A percentile compares a stretch with the other conserved stretches of the same genome.
These are phyloP conservation scores for Ceratosolen solmsi DNA, from an alignment of 1,140 invertebrate genomes.

Conservation along the genomic window DNA sequence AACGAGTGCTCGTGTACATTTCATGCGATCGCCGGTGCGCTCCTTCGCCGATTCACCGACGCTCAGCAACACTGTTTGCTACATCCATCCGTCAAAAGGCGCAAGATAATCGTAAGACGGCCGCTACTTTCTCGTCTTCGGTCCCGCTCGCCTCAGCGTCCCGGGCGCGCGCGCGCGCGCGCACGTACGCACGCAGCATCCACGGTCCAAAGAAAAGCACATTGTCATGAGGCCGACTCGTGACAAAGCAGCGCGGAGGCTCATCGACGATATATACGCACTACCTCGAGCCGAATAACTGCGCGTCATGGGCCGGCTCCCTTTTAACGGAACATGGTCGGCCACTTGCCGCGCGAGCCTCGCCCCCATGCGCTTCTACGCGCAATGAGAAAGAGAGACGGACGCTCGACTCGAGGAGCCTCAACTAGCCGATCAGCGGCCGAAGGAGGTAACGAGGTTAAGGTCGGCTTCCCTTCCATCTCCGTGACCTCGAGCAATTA, in stretches of 20 bases:
- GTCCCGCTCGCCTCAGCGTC: not conserved
- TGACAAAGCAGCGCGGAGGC: not conserved
- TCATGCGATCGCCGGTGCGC: not conserved
- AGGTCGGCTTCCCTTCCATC: conserved; percentile 58
- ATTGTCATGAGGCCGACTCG: not conserved
- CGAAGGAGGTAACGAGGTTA: conserved; percentile 63
- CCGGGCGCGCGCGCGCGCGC: not conserved
- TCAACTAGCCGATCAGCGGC: conserved; percentile 16
- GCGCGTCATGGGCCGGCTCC: conserved; percentile 35
- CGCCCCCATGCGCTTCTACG: not conserved
- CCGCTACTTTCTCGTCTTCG: not conserved
- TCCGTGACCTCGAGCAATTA: conserved; percentile 53
- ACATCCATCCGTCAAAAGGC: not conserved
- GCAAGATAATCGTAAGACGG: not conserved
- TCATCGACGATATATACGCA: not conserved
- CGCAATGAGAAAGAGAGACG: not conserved
- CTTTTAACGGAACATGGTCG: conserved; percentile 47
- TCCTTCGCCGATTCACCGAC: not conserved
- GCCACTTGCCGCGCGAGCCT: conserved; percentile 57
- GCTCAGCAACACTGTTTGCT: not conserved
- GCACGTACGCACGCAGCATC: too few relatives aligned
- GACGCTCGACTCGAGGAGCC: not conserved
- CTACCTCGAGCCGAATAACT: conserved; percentile 22
- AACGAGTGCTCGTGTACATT: too few relatives aligned
- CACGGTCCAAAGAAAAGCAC: conserved; percentile 6